Base-by-base conservation (phyloP, 2,888 invertebrate genomes). In the Sphaeridia pumilis region DNA sequence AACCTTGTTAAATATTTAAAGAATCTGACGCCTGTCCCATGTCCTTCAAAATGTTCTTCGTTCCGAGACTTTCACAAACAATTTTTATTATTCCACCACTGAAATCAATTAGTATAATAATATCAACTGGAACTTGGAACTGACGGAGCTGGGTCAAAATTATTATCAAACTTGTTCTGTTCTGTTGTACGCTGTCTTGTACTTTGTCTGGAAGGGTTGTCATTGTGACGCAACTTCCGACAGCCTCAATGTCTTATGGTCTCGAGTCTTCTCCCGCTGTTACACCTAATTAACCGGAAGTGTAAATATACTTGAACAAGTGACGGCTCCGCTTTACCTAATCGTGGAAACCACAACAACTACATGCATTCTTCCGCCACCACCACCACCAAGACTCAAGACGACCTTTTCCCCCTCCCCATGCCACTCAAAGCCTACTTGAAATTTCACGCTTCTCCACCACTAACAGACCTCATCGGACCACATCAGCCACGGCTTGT, bases 261-360 rank as follows among this genome's bases (percentile, higher is more conserved):
- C 17, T 7, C 5, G 38, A 14, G 5, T 14, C 12, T 38, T 38
- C 38, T 17, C 38, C 17, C 38, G 38, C 38, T 38, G 17, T 20
- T 38, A 17, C 20, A 38, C 5, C 38, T 38, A 38, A 38, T 38
- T 38, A 38, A 38, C 38, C 38, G 38, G 38, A 38, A 38, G 38
- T 20, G 17, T 17, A 38, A n/a, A n/a, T n/a, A n/a, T n/a, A n/a
- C n/a, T n/a, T n/a, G n/a, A n/a, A n/a, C n/a, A n/a, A n/a, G n/a
- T n/a, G n/a, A n/a, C n/a, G n/a, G n/a, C 20, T 38, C 17, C 17
- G 12, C 38, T 5, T 17, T 38, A 17, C 38, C 17, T 38, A 38
- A 38, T 38, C 17, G 38, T 20, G 5, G 17, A 38, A 38, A 38
- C 38, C 38, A 17, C 38, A 38, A 38, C 17, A 20, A 20, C 17